Evolutionary conservation across 2,888 invertebrate species (phyloP), one percentile per base, ranked within the genome.

Genomic region (Dexiosoma caninum): DNA sequence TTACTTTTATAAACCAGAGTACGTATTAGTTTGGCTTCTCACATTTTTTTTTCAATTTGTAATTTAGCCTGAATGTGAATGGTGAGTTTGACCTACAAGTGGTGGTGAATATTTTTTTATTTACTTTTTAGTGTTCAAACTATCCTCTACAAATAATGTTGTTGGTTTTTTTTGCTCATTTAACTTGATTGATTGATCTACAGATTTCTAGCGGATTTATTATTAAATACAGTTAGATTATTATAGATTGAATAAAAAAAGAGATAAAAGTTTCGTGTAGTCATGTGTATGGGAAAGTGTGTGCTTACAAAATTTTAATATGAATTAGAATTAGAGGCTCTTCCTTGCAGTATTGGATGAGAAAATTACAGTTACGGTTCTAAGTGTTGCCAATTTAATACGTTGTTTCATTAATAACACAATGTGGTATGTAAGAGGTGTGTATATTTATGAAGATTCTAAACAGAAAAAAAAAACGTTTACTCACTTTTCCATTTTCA

Each of bases 401-500:
- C 19, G 1, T 10, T 10, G 19, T 10, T 32, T 53, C 8, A 53
- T 35, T 12, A 35, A 19, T 21, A 55, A 19, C 32, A n/a, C n/a
- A n/a, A n/a, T 55, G 19, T 57, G 35, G 53, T 6, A 19, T 21
- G 4, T 30, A 70, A 14, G 27, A 23, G n/a, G 3, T 27, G 6
- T 6, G 37, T 59, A 49, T 67, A 19, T 23, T 21, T 42, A 35
- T 16, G 14, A 40, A 35, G 35, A 35, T 55, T 60, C 49, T 72
- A 35, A 77, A n/a, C n/a, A n/a, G n/a, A n/a, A n/a, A n/a, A n/a
- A n/a, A 78, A 76, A 66, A 67, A 40, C 30, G 83, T 83, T 84
- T 89, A 90, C 92, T 91, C 87, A 96, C 95, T 92, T 95, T 95
- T 79, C 96, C 96, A 90, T 96, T 96, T 91, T 96, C 95, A 91